A percentile compares a stretch with the other conserved stretches of the same genome.
phyloP scores from a whole-genome alignment of 2,113 vertebrate species.

The Microtus richardsoni region DNA sequence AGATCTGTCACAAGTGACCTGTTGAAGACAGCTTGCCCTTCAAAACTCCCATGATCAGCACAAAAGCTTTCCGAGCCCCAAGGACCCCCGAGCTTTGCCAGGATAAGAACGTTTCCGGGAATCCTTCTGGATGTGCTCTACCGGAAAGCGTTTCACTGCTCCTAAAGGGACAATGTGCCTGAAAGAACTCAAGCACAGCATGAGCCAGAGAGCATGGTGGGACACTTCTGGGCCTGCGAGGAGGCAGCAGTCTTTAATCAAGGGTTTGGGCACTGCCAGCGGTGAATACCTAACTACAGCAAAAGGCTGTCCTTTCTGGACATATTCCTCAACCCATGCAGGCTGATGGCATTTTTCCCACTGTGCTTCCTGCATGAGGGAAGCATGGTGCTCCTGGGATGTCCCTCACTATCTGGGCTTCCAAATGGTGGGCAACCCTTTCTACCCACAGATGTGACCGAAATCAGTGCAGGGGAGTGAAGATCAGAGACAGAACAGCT shows the following conservation, averaged over 20 bases:
- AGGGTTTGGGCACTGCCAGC: neutral
- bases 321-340: neutral
- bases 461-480: neutral
- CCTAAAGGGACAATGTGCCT: conserved; percentile 12
- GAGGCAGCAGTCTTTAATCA: conserved; percentile 12
- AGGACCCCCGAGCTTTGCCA: neutral
- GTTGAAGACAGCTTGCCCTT: conserved; percentile 43
- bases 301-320: neutral
- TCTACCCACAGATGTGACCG: neutral
- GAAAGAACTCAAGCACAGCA: neutral
- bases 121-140: neutral
- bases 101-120: neutral
- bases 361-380: too few relatives aligned
- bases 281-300: neutral
- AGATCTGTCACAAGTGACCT: conserved; percentile 52
- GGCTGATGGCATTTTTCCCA: neutral
- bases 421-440: neutral
- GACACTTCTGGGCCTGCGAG: neutral
- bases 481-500: neutral
- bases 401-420: neutral
- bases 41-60: conserved; percentile 33
- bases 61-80: neutral
- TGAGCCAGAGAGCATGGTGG: neutral
- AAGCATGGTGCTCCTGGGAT: neutral
- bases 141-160: neutral